phyloP scores from a whole-genome alignment of 2,888 invertebrate genomes.

The Meiosimyza decipiens region DNA sequence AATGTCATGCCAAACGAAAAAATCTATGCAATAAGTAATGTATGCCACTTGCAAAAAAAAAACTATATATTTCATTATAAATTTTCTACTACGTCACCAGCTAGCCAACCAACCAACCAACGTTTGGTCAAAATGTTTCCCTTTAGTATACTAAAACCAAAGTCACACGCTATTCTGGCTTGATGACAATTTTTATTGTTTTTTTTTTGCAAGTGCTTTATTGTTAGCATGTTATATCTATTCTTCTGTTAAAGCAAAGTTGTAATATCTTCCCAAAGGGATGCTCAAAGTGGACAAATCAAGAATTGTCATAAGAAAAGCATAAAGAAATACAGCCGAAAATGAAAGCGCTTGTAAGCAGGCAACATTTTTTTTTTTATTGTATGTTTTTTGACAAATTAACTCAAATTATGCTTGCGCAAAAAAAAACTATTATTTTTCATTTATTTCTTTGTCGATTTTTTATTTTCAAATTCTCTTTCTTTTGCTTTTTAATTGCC shows the following conservation, averaged over 20 bases:
- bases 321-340: background rate
- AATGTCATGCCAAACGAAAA: too few species aligned
- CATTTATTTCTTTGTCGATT: background rate
- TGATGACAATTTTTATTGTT: constrained; percentile 6
- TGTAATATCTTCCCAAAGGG: too few species aligned
- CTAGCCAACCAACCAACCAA: too few species aligned
- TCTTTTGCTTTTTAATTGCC: constrained; percentile 7
- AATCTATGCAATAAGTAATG: too few species aligned
- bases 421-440: background rate
- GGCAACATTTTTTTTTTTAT: background rate
- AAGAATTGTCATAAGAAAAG: background rate
- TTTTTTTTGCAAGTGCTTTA: too few species aligned
- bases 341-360: background rate
- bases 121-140: background rate
- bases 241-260: too few species aligned
- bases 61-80: too few species aligned
- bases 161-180: background rate
- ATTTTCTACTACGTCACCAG: too few species aligned
- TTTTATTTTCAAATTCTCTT: background rate
- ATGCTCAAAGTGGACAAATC: background rate
- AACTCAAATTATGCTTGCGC: too few species aligned
- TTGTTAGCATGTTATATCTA: too few species aligned
- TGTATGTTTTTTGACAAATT: background rate
- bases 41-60: too few species aligned
- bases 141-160: background rate